These are phyloP conservation scores for Ginglymostoma cirratum DNA, from an alignment of 2,113 vertebrate genomes.

Conservation along the genomic window DNA sequence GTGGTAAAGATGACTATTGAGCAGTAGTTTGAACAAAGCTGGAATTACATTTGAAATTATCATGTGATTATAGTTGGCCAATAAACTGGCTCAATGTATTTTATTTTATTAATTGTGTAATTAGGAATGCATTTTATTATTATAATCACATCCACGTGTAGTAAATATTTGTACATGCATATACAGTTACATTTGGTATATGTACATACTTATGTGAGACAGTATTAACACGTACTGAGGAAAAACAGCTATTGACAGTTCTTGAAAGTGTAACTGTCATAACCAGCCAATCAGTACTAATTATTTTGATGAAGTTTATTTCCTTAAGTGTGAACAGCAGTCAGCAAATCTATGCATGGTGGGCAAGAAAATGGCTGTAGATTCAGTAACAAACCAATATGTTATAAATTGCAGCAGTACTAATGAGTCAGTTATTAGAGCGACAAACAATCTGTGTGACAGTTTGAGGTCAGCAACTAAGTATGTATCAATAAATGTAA, in stretches of 20 bases:
- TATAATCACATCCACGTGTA: not conserved
- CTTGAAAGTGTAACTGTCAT: not conserved
- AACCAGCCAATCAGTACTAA: not conserved
- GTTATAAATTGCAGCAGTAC: not conserved
- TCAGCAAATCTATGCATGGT: not conserved
- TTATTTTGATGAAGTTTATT: not conserved
- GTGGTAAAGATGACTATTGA: not conserved
- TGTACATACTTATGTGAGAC: not conserved
- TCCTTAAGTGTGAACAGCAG: not conserved
- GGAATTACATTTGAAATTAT: not conserved
- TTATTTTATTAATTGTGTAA: not conserved
- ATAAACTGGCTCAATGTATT: not conserved
- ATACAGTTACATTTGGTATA: not conserved
- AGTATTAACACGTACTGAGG: not conserved
- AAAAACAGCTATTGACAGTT: not conserved
- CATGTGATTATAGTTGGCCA: not conserved
- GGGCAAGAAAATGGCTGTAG: not conserved
- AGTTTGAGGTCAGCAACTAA: conserved; percentile 19
- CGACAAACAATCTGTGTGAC: not conserved
- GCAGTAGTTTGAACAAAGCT: not conserved
- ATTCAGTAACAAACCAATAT: not conserved
- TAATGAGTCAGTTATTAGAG: conserved; percentile 25
- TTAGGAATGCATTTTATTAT: not conserved
- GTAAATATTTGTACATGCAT: not conserved
- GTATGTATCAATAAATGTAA: conserved; percentile 32